Conservation (phyloP, 2,888 invertebrate species). For the Heliconius cydno region DNA sequence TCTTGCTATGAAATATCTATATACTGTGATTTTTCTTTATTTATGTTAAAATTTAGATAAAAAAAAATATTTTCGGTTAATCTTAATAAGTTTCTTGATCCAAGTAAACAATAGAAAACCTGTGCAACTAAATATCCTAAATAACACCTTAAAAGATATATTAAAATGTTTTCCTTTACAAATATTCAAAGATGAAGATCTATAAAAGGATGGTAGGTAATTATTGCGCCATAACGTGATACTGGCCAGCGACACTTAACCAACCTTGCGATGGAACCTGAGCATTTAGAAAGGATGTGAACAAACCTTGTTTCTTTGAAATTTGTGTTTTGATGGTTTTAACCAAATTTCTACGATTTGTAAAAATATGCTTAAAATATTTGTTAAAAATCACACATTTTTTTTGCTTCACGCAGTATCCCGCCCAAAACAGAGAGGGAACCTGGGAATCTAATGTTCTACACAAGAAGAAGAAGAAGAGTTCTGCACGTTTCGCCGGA, state of each 20-base stretch:
- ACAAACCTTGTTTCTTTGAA: slow-evolving; percentile 59
- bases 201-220: slow-evolving; percentile 16
- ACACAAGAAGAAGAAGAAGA: too few species aligned
- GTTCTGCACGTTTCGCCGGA: too few species aligned
- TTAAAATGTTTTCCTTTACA: not conserved
- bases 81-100: too few species aligned
- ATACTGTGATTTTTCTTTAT: too few species aligned
- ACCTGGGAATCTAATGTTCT: not conserved
- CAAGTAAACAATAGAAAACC: too few species aligned
- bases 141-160: too few species aligned
- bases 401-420: not conserved
- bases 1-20: too few species aligned
- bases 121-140: too few species aligned
- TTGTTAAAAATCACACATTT: not conserved
- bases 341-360: slow-evolving; percentile 38
- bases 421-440: not conserved
- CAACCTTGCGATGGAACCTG: slow-evolving; percentile 65
- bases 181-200: slow-evolving; percentile 1
- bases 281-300: slow-evolving; percentile 70
- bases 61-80: too few species aligned
- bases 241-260: slow-evolving; percentile 41
- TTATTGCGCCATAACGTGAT: slow-evolving; percentile 33
- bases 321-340: slow-evolving; percentile 28
- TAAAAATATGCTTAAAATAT: not conserved
- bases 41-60: too few species aligned